phyloP scores from a whole-genome alignment of 2,888 invertebrate genomes.

The Sinhomidia bicolor region DNA sequence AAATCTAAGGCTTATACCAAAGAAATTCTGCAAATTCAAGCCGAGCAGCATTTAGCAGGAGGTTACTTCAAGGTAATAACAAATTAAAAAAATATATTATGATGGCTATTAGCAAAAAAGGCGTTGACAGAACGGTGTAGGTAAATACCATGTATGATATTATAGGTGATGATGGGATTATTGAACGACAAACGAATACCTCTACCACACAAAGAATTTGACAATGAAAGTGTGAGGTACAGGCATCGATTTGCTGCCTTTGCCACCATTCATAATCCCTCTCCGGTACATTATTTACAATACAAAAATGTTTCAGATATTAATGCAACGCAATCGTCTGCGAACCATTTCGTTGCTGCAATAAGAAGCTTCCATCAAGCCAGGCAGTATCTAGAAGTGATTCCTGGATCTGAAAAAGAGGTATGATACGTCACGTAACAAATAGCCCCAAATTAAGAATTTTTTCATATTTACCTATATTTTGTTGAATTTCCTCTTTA shows the following conservation, averaged over 20 bases:
- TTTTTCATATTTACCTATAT: too few species aligned
- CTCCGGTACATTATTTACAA: slow-evolving; percentile 94
- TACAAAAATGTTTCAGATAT: slow-evolving; percentile 85
- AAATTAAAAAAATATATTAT: neutral
- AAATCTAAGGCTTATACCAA: slow-evolving; percentile 88
- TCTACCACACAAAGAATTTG: slow-evolving; percentile 93
- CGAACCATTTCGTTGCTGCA: slow-evolving; percentile 88
- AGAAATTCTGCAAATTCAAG: slow-evolving; percentile 94
- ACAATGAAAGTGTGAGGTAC: slow-evolving; percentile 96
- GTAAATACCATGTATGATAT: too few species aligned
- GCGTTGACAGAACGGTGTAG: too few species aligned
- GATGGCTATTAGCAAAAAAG: too few species aligned
- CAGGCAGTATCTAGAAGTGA: slow-evolving; percentile 90
- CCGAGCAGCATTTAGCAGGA: slow-evolving; percentile 96
- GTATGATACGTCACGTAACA: too few species aligned
- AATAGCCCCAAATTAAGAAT: too few species aligned
- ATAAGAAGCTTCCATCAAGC: slow-evolving; percentile 97
- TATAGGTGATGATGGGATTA: slow-evolving; percentile 95
- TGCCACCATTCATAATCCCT: slow-evolving; percentile 92
- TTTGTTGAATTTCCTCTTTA: too few species aligned
- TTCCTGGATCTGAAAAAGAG: slow-evolving; percentile 90
- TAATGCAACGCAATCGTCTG: slow-evolving; percentile 80
- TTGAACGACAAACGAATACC: slow-evolving; percentile 92
- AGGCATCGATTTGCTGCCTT: slow-evolving; percentile 97
- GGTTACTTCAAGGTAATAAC: slow-evolving; percentile 95